Base-by-base conservation (phyloP, 2,113 vertebrate genomes). In the Calcarius ornatus region DNA sequence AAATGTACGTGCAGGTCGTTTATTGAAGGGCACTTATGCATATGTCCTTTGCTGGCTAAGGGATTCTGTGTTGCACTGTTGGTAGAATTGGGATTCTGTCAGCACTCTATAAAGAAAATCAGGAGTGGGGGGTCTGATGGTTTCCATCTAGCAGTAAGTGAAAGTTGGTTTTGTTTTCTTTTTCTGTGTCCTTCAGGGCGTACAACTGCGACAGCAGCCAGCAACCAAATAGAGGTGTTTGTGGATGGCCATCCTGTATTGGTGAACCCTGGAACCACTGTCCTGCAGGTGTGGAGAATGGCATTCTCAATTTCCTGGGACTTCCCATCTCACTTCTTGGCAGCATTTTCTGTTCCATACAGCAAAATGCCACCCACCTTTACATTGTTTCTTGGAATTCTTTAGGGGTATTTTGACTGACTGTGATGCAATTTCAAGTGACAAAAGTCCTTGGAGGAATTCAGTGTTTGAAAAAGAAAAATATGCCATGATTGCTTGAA, bases 231-330 rank as follows among this genome's bases (percentile, higher is more conserved):
- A 94, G 99, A 99, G 93, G 99, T 99, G 48, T 99, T 99, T 97
- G 98, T 99, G 86, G 99, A 99, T 97, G 99, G 99, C 19, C 97
- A 98, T 5, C 97, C 99, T 92, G 89, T 99, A 2, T 93, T 98
- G 98, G 99, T 99, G 84, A 98, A 99, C 90, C 98, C 99, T 3
- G 99, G 99, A 86, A 99, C 99, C 63, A 99, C 99, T 28, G 99
- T 99, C 43, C 98, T 99, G 81, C 99, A 99, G 98, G 99, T 99
- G 97, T 12, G 96, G 45, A 50, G 30, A 78, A 4, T 23, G 54
- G 43, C 31, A n/a, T 11, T 21, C 43, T 31, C 10, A 14, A 1
- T 57, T 81, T 57, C 45, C 17, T 60, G 17, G 27, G 12, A 5
- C 33, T 66, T 33, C 5, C 20, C 2, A 7, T 56, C 28, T 80